phyloP scores from a whole-genome alignment of 2,113 vertebrate genomes.

The Gnathonemus echidnorhynchus region DNA sequence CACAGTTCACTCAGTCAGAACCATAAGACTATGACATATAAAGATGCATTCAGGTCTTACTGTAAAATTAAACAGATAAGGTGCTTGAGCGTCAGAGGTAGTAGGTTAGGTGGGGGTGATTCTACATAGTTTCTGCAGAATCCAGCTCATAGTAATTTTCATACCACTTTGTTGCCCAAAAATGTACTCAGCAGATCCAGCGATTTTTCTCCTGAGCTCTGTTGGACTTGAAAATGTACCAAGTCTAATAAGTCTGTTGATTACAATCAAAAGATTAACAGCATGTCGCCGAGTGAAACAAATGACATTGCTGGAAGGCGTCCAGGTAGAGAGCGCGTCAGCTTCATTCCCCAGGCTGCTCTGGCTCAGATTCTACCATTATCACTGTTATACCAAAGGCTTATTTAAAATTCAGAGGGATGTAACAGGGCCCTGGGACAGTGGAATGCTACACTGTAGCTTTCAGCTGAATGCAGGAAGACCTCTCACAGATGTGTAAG shows the following conservation, averaged over 20 bases:
- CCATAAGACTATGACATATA: not conserved
- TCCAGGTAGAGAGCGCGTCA: constrained; percentile 16
- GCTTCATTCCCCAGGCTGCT: constrained; percentile 15
- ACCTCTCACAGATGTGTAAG: constrained; percentile 24
- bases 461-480: constrained; percentile 17
- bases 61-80: not conserved
- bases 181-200: constrained; percentile 9
- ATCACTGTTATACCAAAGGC: constrained; percentile 32
- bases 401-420: constrained; percentile 38
- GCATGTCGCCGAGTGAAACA: not conserved
- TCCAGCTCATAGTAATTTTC: not conserved
- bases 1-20: not conserved
- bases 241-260: constrained; percentile 4
- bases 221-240: constrained; percentile 1
- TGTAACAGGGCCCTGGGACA: not conserved
- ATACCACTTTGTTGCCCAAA: not conserved
- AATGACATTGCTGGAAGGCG: constrained; percentile 18
- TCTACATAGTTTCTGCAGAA: not conserved
- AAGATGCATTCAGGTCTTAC: not conserved
- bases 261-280: constrained; percentile 12
- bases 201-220: not conserved
- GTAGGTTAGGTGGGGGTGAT: not conserved
- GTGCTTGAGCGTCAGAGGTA: not conserved
- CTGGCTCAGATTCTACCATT: constrained; percentile 27
- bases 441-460: not conserved